Evolutionary conservation across 2,797 vertebrate genomes (phyloP).

Genomic region (Gymnopithys bicolor): DNA sequence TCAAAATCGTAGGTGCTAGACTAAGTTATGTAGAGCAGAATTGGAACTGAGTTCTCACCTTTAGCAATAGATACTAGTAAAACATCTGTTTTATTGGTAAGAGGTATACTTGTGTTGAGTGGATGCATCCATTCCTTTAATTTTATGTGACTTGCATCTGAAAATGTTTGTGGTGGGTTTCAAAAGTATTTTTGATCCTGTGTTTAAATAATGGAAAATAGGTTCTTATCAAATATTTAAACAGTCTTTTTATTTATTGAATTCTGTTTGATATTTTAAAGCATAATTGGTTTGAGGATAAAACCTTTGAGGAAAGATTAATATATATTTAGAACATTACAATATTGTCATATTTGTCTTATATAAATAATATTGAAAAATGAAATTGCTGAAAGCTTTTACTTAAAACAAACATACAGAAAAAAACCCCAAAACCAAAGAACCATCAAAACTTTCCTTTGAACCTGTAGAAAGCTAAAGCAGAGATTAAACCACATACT

Average conservation of each 20-base stretch:
- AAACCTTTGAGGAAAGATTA: neutral
- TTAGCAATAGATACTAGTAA: neutral
- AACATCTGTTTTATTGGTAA: neutral
- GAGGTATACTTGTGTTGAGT: neutral
- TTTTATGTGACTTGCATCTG: neutral
- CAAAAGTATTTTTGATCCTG: neutral
- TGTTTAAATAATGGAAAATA: neutral
- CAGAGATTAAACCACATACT: neutral
- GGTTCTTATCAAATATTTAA: slow-evolving; percentile 12
- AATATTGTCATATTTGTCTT: neutral
- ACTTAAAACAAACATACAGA: neutral
- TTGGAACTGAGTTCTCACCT: neutral
- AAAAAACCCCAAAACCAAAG: neutral
- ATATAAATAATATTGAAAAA: neutral
- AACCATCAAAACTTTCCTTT: neutral
- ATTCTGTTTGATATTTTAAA: slow-evolving; percentile 7
- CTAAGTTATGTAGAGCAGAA: neutral
- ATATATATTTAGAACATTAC: slow-evolving; percentile 2
- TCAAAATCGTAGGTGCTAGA: neutral
- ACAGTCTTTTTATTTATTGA: neutral
- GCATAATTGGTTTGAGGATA: neutral
- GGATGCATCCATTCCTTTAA: neutral
- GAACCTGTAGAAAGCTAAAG: neutral
- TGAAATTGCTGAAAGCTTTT: neutral
- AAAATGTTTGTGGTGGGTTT: neutral